Evolutionary conservation across 2,113 vertebrate species (phyloP).

Genomic region (Natator depressus): DNA sequence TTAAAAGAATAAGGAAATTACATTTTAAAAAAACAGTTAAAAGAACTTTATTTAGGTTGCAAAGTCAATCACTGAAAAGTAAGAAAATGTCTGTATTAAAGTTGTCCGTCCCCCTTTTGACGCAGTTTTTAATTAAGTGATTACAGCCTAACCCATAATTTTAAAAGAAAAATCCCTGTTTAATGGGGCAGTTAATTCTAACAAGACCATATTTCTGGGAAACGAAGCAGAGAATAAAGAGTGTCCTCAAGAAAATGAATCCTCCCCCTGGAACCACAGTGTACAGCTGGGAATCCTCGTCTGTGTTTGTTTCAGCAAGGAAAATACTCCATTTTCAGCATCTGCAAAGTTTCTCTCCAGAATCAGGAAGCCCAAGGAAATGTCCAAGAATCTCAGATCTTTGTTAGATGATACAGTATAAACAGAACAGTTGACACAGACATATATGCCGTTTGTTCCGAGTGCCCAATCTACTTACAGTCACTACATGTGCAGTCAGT

Average conservation of each 20-base stretch:
- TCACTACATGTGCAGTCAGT: neutral
- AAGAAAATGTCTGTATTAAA: neutral
- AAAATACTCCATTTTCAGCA: neutral
- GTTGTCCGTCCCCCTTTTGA: neutral
- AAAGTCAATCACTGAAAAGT: neutral
- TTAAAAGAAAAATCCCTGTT: neutral
- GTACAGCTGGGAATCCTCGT: neutral
- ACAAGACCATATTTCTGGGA: neutral
- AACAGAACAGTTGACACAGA: neutral
- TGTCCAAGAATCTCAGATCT: neutral
- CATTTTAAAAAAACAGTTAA: neutral
- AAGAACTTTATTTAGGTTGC: neutral
- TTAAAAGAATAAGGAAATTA: neutral
- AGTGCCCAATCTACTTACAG: neutral
- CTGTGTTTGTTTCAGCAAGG: neutral
- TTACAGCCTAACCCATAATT: neutral
- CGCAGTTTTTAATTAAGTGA: neutral
- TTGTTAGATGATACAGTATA: neutral
- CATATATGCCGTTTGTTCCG: neutral
- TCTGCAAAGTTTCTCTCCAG: neutral
- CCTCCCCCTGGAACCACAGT: neutral
- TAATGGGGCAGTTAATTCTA: neutral
- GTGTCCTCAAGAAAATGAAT: neutral
- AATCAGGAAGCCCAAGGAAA: neutral
- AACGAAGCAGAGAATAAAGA: neutral